Evolutionary conservation across 1,140 invertebrate genomes (phyloP).

Genomic region (Harpegnathos saltator): DNA sequence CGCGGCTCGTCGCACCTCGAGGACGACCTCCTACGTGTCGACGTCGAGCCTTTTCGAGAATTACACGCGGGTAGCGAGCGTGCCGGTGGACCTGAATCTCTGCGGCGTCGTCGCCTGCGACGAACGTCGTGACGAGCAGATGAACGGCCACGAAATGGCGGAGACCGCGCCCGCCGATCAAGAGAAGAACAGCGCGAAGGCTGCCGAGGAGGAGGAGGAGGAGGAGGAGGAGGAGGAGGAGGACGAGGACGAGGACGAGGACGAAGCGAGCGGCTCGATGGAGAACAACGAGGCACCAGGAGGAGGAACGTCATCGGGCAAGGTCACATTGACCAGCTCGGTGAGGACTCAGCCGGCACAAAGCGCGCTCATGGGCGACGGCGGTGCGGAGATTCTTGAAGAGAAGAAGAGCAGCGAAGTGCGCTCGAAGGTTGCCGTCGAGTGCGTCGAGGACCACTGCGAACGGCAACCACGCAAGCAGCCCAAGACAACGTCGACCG

Average conservation of each 20-base stretch:
- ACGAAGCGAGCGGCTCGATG: background rate
- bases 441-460: conserved; percentile 44
- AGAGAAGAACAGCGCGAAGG: conserved; percentile 46
- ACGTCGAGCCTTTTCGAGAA: conserved; percentile 77
- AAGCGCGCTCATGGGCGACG: conserved; percentile 79
- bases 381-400: conserved; percentile 47
- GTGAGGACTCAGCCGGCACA: conserved; percentile 65
- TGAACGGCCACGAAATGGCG: conserved; percentile 71
- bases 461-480: conserved; percentile 32
- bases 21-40: conserved; percentile 65
- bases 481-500: conserved; percentile 70
- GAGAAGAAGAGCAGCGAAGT: conserved; percentile 4
- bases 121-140: conserved; percentile 38
- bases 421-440: conserved; percentile 50
- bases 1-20: conserved; percentile 57
- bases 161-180: conserved; percentile 42
- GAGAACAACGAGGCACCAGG: conserved; percentile 65
- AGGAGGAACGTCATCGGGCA: conserved; percentile 22
- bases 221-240: too few relatives aligned
- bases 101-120: conserved; percentile 72
- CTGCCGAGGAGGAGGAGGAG: conserved; percentile 7
- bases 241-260: conserved; percentile 5
- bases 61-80: conserved; percentile 84
- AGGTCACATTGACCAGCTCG: conserved; percentile 68
- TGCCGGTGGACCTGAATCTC: conserved; percentile 87